Percentiles rank a stretch among this genome's conserved stretches.
Conservation (phyloP, 1,140 invertebrate species). For the Pseudomyrmex concolor region DNA sequence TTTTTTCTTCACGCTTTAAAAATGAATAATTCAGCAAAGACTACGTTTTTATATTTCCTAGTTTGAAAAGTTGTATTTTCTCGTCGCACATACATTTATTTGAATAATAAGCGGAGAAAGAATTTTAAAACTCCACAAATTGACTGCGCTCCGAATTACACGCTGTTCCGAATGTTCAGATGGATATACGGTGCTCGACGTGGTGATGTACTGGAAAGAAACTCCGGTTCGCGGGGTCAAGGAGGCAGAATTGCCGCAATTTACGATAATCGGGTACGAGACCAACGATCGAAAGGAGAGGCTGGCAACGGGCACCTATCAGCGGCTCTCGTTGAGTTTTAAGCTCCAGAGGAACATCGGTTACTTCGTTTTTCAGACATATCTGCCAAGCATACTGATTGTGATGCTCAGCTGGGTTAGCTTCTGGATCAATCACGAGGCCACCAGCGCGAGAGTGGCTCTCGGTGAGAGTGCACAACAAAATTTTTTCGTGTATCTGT, state of each 20-base stretch:
- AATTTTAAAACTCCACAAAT: neutral
- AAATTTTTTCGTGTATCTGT: neutral
- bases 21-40: too few species aligned
- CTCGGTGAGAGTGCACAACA: slow-evolving; percentile 85
- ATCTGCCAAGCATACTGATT: slow-evolving; percentile 92
- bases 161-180: slow-evolving; percentile 87
- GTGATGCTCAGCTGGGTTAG: slow-evolving; percentile 95
- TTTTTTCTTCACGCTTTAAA: too few species aligned
- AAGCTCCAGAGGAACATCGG: slow-evolving; percentile 91
- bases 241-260: slow-evolving; percentile 97
- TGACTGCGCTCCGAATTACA: neutral
- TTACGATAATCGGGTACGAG: slow-evolving; percentile 96
- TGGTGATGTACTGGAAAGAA: slow-evolving; percentile 98
- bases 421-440: slow-evolving; percentile 95
- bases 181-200: slow-evolving; percentile 98
- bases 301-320: slow-evolving; percentile 96
- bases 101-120: neutral
- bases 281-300: slow-evolving; percentile 96
- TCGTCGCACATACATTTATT: neutral
- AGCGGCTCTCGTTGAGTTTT: slow-evolving; percentile 94
- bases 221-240: slow-evolving; percentile 96
- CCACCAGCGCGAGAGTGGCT: slow-evolving; percentile 91
- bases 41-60: too few species aligned
- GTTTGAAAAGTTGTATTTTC: too few species aligned
- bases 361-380: slow-evolving; percentile 94